Percentiles rank a stretch among this genome's conserved stretches.
These are phyloP conservation scores for Andrena flavipes DNA, from an alignment of 2,888 invertebrate genomes.

Conservation along the genomic window DNA sequence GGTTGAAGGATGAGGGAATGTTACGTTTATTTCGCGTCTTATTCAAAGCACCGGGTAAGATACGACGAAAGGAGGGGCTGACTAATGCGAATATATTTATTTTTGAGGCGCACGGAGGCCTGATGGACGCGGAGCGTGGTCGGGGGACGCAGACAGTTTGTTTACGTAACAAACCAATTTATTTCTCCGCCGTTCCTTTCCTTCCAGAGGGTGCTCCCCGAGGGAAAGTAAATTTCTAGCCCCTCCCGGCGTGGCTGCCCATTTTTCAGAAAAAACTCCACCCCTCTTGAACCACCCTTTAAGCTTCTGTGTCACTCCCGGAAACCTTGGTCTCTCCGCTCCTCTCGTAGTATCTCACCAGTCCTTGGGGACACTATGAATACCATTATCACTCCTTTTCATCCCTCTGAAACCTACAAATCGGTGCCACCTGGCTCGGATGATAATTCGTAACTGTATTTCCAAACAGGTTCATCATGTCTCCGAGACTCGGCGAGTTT, in stretches of 20 bases:
- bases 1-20: neutral
- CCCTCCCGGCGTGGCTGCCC: conserved; percentile 26
- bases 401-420: conserved; percentile 21
- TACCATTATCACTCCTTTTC: conserved; percentile 55
- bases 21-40: conserved; percentile 47
- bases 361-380: conserved; percentile 55
- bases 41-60: conserved; percentile 34
- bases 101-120: conserved; percentile 18
- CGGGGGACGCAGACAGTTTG: conserved; percentile 54
- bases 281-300: conserved; percentile 23
- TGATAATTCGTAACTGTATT: conserved; percentile 16
- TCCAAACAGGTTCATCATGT: conserved; percentile 3
- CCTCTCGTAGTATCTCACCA: conserved; percentile 8
- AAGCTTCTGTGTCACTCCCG: conserved; percentile 23
- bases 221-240: conserved; percentile 66
- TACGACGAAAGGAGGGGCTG: conserved; percentile 38
- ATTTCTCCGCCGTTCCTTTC: conserved; percentile 47
- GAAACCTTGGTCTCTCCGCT: neutral
- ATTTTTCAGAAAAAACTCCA: conserved; percentile 56
- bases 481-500: neutral
- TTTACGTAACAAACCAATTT: conserved; percentile 70
- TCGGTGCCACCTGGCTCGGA: conserved; percentile 12
- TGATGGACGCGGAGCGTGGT: conserved; percentile 33
- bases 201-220: conserved; percentile 24
- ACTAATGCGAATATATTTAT: conserved; percentile 55